Conservation (phyloP, 2,888 invertebrate species). For the Bimastos eiseni region DNA sequence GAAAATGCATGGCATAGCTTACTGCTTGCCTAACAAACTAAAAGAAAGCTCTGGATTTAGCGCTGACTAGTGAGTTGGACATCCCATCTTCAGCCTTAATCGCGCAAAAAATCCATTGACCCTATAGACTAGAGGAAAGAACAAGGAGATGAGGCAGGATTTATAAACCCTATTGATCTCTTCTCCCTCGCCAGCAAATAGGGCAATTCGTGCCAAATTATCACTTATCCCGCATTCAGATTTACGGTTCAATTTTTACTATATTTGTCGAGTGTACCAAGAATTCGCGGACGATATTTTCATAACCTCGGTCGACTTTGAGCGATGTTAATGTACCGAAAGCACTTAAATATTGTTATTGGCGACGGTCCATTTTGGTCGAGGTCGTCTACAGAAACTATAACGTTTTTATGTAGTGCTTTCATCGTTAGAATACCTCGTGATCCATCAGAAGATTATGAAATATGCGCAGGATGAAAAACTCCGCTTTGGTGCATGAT, state of each 20-base stretch:
- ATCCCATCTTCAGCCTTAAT: not conserved
- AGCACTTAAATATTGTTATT: not conserved
- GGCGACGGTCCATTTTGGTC: not conserved
- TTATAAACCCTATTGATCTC: no score
- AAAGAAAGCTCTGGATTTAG: not conserved
- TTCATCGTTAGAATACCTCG: not conserved
- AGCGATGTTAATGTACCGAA: not conserved
- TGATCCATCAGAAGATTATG: not conserved
- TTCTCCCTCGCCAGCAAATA: not conserved
- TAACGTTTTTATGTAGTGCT: not conserved
- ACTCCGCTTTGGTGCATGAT: not conserved
- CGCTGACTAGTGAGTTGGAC: not conserved
- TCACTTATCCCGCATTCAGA: not conserved
- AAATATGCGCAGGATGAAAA: not conserved
- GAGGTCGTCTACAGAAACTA: not conserved
- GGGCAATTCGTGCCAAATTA: not conserved
- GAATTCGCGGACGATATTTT: not conserved
- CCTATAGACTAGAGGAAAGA: no score
- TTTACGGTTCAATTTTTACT: not conserved
- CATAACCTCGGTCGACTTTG: not conserved
- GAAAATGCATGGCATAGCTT: no score
- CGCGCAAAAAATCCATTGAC: not conserved
- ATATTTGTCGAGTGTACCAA: not conserved
- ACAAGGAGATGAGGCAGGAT: no score
- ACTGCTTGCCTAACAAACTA: no score